Conservation (phyloP, 2,888 invertebrate genomes). For the Chymomyza fuscimana region DNA sequence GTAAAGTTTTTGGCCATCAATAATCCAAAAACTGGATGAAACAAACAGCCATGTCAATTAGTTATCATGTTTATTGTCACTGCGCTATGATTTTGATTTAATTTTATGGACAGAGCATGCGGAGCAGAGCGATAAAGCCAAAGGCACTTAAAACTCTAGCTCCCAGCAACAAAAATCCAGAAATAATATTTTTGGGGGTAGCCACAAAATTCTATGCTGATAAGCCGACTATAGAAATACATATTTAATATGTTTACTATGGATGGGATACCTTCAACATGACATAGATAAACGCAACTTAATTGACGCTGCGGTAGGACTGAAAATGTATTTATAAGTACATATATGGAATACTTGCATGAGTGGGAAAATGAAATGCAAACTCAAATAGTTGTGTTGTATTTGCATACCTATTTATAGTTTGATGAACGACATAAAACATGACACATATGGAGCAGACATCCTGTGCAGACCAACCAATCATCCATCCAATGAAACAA, state of each 20-base stretch:
- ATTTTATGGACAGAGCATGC: slow-evolving; percentile 43
- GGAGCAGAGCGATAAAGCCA: not conserved
- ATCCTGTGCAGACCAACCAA: slow-evolving; percentile 35
- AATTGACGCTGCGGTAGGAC: not conserved
- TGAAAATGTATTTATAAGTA: not conserved
- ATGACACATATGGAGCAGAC: not conserved
- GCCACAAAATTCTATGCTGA: not conserved
- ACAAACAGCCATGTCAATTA: slow-evolving; percentile 63
- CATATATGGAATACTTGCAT: not conserved
- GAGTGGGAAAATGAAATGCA: not conserved
- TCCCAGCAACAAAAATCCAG: too few species aligned
- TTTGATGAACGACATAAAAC: not conserved
- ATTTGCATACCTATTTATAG: not conserved
- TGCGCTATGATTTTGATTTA: slow-evolving; percentile 64
- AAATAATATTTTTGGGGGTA: not conserved
- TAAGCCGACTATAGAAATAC: not conserved
- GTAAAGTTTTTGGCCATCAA: slow-evolving; percentile 29
- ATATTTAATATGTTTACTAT: not conserved
- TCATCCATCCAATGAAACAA: not conserved
- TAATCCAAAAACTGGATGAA: slow-evolving; percentile 27
- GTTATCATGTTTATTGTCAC: slow-evolving; percentile 68
- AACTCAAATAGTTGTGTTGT: not conserved
- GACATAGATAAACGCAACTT: not conserved
- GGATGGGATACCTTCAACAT: not conserved
- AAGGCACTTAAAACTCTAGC: not conserved